phyloP scores from a whole-genome alignment of 1,140 invertebrate genomes.

The Sarcophaga bullata region DNA sequence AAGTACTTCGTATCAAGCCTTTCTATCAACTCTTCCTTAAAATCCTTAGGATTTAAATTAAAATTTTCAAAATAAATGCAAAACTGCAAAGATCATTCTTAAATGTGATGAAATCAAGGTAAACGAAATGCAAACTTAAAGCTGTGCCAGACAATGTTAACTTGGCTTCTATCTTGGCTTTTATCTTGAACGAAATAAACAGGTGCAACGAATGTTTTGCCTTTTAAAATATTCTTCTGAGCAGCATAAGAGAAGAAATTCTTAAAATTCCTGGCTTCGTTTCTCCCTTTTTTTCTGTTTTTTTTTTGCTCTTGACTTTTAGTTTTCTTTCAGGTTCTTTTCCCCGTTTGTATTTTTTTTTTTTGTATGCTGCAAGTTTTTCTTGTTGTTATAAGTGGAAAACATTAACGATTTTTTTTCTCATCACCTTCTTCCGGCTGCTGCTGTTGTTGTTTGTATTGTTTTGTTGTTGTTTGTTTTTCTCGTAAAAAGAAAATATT shows the following conservation, averaged over 20 bases:
- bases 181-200: background rate
- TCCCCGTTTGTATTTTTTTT: too few species aligned
- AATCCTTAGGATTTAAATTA: too few species aligned
- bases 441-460: too few species aligned
- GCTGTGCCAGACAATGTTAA: background rate
- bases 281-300: background rate
- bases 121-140: background rate
- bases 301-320: conserved; percentile 8
- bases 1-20: too few species aligned
- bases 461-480: too few species aligned
- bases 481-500: conserved; percentile 11
- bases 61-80: too few species aligned
- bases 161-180: background rate
- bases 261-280: conserved; percentile 1
- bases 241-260: too few species aligned
- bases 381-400: background rate
- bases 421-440: too few species aligned
- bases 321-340: background rate
- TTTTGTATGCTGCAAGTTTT: background rate
- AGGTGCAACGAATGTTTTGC: background rate
- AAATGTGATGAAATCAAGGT: too few species aligned
- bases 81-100: too few species aligned
- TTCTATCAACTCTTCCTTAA: too few species aligned
- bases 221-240: background rate
- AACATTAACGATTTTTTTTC: background rate